Conservation (phyloP, 2,113 vertebrate species). For the human region DNA sequence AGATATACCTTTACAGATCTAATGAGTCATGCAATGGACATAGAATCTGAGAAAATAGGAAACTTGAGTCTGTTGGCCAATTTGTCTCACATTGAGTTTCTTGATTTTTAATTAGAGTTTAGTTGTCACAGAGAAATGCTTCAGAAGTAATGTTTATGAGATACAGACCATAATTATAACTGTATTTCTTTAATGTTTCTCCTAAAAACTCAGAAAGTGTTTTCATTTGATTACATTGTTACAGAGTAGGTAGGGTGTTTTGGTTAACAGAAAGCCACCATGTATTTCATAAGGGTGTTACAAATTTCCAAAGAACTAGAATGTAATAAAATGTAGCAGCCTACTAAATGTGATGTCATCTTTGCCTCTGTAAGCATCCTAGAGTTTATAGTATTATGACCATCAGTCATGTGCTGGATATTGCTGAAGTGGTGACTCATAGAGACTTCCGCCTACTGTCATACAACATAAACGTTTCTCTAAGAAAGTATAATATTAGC, state of each 20-base stretch:
- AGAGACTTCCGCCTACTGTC: not conserved
- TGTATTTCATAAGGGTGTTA: not conserved
- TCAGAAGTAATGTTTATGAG: not conserved
- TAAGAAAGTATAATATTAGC: not conserved
- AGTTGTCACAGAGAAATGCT: not conserved
- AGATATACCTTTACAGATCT: not conserved
- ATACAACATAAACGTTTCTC: not conserved
- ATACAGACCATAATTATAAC: not conserved
- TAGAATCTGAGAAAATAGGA: constrained; percentile 1
- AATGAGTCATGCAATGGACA: not conserved
- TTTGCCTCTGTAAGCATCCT: not conserved
- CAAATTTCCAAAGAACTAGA: not conserved
- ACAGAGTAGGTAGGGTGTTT: not conserved
- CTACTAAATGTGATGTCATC: not conserved
- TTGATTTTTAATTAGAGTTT: constrained; percentile 8
- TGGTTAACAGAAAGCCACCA: constrained; percentile 18
- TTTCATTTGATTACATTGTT: not conserved
- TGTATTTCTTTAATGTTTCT: constrained; percentile 42
- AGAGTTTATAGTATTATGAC: not conserved
- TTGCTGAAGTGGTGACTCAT: not conserved
- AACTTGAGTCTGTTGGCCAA: not conserved
- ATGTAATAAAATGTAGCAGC: not conserved
- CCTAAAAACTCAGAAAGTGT: not conserved
- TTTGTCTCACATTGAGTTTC: not conserved
- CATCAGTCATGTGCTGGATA: not conserved